phyloP scores from a whole-genome alignment of 2,113 vertebrate species.

The Podarcis raffonei region DNA sequence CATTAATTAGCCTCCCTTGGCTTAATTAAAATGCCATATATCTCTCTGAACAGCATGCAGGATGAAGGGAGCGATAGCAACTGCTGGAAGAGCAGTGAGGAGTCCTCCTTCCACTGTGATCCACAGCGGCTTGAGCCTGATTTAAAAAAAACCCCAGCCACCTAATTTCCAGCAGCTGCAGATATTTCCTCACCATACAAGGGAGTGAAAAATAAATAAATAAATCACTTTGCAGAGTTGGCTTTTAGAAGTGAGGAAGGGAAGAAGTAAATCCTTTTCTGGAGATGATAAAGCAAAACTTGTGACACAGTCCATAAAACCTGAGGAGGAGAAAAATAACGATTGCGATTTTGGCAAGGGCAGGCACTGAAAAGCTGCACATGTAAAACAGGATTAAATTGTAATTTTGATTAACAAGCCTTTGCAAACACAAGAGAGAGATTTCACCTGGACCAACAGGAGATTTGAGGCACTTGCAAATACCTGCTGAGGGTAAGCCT shows the following conservation, averaged over 20 bases:
- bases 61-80: constrained; percentile 49
- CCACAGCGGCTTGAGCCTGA: constrained; percentile 41
- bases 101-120: neutral
- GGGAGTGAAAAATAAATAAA: constrained; percentile 15
- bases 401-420: neutral
- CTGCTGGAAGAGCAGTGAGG: constrained; percentile 7
- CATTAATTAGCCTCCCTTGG: constrained; percentile 58
- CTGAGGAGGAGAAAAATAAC: constrained; percentile 3
- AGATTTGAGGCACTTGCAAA: neutral
- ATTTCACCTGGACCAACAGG: neutral
- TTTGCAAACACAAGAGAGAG: neutral
- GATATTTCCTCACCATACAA: neutral
- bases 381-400: constrained; percentile 1
- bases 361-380: neutral
- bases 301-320: neutral
- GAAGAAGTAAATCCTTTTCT: neutral
- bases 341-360: constrained; percentile 1
- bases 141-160: neutral
- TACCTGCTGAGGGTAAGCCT: neutral
- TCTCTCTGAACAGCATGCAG: constrained; percentile 38
- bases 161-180: neutral
- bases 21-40: constrained; percentile 59
- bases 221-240: neutral
- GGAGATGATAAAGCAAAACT: constrained; percentile 1
- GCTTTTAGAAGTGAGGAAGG: neutral